Base-by-base conservation (phyloP, 2,797 vertebrate genomes). In the Artibeus jamaicensis region DNA sequence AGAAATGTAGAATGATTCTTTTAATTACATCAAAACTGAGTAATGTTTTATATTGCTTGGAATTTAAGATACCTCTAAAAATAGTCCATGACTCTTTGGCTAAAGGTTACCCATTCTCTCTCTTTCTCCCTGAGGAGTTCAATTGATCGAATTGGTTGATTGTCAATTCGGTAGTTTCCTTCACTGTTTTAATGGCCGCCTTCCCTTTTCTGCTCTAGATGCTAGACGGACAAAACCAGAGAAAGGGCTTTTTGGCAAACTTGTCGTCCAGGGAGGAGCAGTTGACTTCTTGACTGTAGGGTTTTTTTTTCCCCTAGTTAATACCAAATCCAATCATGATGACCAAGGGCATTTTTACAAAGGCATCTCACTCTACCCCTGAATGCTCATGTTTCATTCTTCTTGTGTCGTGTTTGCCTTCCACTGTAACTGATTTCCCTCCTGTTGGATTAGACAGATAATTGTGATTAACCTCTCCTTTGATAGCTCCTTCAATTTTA, bases 1-100 rank as follows among this genome's bases (percentile, higher is more conserved):
- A 94, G 79, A 81, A 87, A 73, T 82, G 37, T 73, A 83, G 73
- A 95, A 82, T 88, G 39, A 88, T 95, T 94, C 34, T 91, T 95
- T 95, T 94, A 26, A 9, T 94, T 89, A 86, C 46, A n/a, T 91
- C 77, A 91, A 59, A 88, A 81, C 21, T 4, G 7, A 94, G 57
- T 87, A 50, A 68, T 67, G 9, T 91, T 89, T 90, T 65, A 84
- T 65, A 84, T 91, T 92, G 74, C 71, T 83, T 89, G 39, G 39
- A 93, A 84, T 96, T 94, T 22, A 57, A 94, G 79, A 68, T 68
- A 85, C 5, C 6, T 91, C 92, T 90, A 59, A 59, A 93, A 93
- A 46, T 59, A 83, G 93, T 59, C 70, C 16, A 5, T 89, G 76
- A 73, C 26, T 89, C 62, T 53, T 87, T 87, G 62, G 21, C 32